These are phyloP conservation scores for Saimiri boliviensis DNA, from an alignment of 2,113 vertebrate genomes.

Conservation along the genomic window DNA sequence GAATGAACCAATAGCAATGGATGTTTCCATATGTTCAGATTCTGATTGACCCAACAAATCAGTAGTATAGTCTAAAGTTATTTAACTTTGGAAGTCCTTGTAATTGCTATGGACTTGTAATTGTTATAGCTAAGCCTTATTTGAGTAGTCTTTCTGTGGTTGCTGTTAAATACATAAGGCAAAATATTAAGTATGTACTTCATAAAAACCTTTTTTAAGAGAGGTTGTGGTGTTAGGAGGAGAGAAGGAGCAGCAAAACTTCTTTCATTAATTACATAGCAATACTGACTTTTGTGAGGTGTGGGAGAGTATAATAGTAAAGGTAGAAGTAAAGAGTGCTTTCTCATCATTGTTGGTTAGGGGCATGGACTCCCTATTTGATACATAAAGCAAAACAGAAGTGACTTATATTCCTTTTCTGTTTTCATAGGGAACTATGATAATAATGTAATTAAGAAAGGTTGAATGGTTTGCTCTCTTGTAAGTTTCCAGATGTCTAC, in stretches of 20 bases:
- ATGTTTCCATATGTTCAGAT: neutral
- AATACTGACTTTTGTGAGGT: neutral
- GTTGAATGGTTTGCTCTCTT: neutral
- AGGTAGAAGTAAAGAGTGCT: neutral
- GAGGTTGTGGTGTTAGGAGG: neutral
- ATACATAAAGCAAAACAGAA: slow-evolving; percentile 22
- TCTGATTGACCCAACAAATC: neutral
- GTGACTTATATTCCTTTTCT: neutral
- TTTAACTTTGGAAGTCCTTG: slow-evolving; percentile 11
- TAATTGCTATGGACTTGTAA: slow-evolving; percentile 21
- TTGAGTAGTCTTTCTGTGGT: neutral
- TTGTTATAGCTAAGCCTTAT: neutral
- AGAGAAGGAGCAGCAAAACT: neutral
- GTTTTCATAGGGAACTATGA: slow-evolving; percentile 26
- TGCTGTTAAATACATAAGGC: neutral
- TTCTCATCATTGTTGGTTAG: neutral
- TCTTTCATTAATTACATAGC: neutral
- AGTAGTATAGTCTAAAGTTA: neutral
- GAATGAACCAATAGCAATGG: neutral
- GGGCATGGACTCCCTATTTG: neutral
- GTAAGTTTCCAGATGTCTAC: neutral
- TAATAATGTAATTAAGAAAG: neutral
- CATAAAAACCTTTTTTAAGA: neutral
- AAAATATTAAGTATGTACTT: neutral
- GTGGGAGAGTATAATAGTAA: neutral